Conservation (phyloP, 1,140 invertebrate species). For the Ceratitis capitata region DNA sequence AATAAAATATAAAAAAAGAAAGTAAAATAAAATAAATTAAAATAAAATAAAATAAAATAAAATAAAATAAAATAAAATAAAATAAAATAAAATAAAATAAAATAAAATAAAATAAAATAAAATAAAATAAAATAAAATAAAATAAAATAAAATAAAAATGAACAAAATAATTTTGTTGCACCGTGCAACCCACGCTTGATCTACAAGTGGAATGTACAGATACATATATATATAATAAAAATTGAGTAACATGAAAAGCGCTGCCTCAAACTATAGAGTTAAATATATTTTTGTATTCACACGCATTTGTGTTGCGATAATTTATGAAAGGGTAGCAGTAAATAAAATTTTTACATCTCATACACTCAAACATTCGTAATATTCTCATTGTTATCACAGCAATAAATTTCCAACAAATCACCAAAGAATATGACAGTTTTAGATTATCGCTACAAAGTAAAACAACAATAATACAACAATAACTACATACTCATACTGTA, state of each 20-base stretch:
- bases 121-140: too few relatives aligned
- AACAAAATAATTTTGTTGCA: too few relatives aligned
- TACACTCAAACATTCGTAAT: background rate
- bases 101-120: too few relatives aligned
- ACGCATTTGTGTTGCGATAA: background rate
- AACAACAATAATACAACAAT: too few relatives aligned
- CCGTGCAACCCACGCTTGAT: too few relatives aligned
- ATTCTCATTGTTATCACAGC: background rate
- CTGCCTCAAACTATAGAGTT: background rate
- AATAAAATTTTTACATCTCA: background rate
- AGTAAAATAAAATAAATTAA: too few relatives aligned
- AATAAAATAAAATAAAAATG: too few relatives aligned
- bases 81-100: too few relatives aligned
- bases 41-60: too few relatives aligned
- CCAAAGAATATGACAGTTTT: background rate
- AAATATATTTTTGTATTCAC: background rate
- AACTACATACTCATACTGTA: background rate
- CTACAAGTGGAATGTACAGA: background rate
- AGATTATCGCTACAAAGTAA: conserved; percentile 9
- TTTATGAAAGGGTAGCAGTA: background rate
- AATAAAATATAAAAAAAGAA: too few relatives aligned
- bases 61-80: too few relatives aligned
- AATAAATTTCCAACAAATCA: conserved; percentile 18
- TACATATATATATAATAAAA: background rate
- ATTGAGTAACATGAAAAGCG: background rate